Percentiles rank a stretch among this genome's conserved stretches.
phyloP scores from a whole-genome alignment of 1,140 invertebrate species.

The Amyelois transitella region DNA sequence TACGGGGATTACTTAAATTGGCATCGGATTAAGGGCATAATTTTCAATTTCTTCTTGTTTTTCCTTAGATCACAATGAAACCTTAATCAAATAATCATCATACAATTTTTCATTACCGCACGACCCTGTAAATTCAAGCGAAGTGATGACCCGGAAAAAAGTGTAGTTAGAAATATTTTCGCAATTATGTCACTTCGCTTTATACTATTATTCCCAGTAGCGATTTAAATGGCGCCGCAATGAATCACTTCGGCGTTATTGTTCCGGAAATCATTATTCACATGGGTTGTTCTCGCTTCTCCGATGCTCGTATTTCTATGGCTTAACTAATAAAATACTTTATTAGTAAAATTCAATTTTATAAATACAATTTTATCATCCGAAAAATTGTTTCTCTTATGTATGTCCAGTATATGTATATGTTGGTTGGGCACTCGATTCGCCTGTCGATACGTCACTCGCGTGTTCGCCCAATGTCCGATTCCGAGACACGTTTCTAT shows the following conservation, averaged over 20 bases:
- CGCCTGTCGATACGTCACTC: conserved; percentile 18
- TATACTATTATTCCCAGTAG: not conserved
- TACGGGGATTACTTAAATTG: too few relatives aligned
- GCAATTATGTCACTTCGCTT: conserved; percentile 5
- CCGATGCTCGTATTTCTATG: not conserved
- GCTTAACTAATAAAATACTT: too few relatives aligned
- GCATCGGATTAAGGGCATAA: too few relatives aligned
- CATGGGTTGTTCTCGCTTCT: not conserved
- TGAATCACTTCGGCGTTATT: not conserved
- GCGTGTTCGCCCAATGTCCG: conserved; percentile 7
- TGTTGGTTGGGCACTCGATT: not conserved
- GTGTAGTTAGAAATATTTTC: conserved; percentile 16
- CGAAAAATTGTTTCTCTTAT: not conserved
- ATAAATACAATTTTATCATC: too few relatives aligned
- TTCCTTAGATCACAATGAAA: too few relatives aligned
- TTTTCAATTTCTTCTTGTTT: not conserved
- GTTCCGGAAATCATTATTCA: not conserved
- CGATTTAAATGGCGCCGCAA: not conserved
- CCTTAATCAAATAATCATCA: too few relatives aligned
- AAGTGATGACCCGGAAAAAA: conserved; percentile 22
- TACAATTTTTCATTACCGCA: too few relatives aligned
- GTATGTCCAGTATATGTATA: too few relatives aligned
- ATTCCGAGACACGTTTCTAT: conserved; percentile 13
- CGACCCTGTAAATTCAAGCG: conserved; percentile 5
- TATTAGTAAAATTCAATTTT: not conserved